Conservation (phyloP, 2,888 invertebrate species). For the Lepetodrilus schrolli region DNA sequence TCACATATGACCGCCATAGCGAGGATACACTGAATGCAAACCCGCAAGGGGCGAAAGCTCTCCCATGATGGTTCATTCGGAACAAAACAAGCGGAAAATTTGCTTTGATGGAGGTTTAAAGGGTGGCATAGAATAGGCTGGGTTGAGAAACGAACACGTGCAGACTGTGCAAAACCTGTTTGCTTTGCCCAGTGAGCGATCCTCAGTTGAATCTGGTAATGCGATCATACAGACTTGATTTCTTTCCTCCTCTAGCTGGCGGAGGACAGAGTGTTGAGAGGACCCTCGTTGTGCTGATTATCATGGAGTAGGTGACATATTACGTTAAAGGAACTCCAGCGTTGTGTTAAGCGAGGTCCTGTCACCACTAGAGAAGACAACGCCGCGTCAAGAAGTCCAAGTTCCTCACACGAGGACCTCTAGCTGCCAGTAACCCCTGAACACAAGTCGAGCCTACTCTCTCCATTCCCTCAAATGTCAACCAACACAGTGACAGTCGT, state of each 20-base stretch:
- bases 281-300: background rate
- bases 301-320: background rate
- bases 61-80: background rate
- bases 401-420: too few relatives aligned
- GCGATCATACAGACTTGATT: conserved; percentile 3
- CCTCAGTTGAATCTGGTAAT: background rate
- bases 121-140: background rate
- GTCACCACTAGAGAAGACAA: background rate
- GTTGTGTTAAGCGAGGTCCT: conserved; percentile 14
- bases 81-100: conserved; percentile 21
- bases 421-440: too few relatives aligned
- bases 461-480: too few relatives aligned
- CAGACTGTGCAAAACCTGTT: background rate
- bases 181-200: background rate
- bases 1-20: conserved; percentile 10
- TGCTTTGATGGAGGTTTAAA: conserved; percentile 18
- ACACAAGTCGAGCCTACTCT: too few relatives aligned
- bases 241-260: background rate
- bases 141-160: background rate
- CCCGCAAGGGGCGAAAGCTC: background rate
- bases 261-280: background rate
- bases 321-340: background rate
- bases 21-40: background rate
- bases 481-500: too few relatives aligned
- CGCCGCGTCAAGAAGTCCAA: too few relatives aligned